Conservation (phyloP, 2,113 vertebrate genomes). For the Epinephelus moara region DNA sequence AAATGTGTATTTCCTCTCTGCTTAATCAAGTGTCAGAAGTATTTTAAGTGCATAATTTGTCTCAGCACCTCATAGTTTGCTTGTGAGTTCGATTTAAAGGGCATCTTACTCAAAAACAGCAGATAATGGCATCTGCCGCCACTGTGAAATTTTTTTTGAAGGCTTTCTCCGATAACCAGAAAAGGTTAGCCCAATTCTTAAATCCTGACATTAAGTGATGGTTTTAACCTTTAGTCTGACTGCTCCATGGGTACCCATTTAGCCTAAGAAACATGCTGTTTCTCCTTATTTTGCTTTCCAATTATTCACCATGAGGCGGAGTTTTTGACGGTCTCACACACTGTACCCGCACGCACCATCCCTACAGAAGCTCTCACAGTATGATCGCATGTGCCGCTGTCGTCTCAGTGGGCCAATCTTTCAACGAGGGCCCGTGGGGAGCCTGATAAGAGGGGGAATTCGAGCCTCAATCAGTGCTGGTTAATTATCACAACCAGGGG, state of each 20-base stretch:
- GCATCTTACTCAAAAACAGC: conserved; percentile 20
- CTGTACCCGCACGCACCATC: background rate
- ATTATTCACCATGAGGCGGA: conserved; percentile 29
- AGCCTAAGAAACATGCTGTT: conserved; percentile 38
- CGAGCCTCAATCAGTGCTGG: conserved; percentile 78
- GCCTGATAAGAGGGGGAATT: conserved; percentile 74
- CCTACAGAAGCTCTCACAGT: conserved; percentile 37
- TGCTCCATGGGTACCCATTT: conserved; percentile 26
- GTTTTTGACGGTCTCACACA: conserved; percentile 7
- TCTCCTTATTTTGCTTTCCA: conserved; percentile 42
- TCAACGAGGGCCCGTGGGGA: conserved; percentile 59
- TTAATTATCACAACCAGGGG: conserved; percentile 81
- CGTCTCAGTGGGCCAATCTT: conserved; percentile 59
- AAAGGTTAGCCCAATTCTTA: conserved; percentile 66
- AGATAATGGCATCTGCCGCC: conserved; percentile 22
- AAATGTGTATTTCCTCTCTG: no score
- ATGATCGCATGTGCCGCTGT: conserved; percentile 36
- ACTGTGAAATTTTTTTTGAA: background rate
- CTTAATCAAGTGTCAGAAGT: background rate
- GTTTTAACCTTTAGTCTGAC: conserved; percentile 68
- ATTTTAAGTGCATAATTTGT: background rate
- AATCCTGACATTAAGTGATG: conserved; percentile 61
- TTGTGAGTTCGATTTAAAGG: conserved; percentile 25
- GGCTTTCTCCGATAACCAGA: conserved; percentile 15
- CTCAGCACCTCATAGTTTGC: background rate